A percentile compares a stretch with the other conserved stretches of the same genome.
Evolutionary conservation across 2,797 vertebrate genomes (phyloP).

Genomic region (Myotis pilosus): DNA sequence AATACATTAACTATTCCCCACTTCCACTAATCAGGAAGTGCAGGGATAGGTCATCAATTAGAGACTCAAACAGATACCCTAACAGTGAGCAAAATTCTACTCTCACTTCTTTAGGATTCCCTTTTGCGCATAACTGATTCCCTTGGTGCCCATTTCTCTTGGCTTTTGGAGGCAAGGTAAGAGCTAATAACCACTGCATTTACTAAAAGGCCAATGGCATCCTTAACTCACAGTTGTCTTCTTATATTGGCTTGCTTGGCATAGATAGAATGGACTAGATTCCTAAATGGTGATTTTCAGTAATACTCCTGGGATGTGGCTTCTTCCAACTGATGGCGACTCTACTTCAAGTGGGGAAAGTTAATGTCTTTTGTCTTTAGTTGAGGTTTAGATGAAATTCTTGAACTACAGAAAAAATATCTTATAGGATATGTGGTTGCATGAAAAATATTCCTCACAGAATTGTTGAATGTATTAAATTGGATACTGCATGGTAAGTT

Average conservation of each 20-base stretch:
- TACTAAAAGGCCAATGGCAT: neutral
- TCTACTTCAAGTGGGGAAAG: neutral
- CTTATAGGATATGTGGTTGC: neutral
- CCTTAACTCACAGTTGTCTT: neutral
- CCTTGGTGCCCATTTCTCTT: neutral
- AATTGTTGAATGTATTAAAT: neutral
- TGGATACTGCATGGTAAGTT: neutral
- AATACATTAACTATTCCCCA: neutral
- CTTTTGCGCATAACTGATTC: neutral
- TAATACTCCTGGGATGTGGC: neutral
- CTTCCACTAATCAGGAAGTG: neutral
- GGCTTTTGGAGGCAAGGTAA: neutral
- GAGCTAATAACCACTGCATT: neutral
- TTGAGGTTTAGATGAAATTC: neutral
- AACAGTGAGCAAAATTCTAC: neutral
- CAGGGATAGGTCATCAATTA: neutral
- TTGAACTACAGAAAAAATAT: neutral
- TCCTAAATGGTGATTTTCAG: neutral
- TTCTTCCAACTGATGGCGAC: neutral
- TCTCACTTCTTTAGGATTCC: neutral
- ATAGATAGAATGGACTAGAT: neutral
- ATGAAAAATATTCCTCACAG: neutral
- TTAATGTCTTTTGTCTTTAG: neutral
- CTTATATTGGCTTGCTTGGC: neutral
- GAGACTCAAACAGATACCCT: neutral